Base-by-base conservation (phyloP, 2,113 vertebrate genomes). In the Pholis gunnellus region DNA sequence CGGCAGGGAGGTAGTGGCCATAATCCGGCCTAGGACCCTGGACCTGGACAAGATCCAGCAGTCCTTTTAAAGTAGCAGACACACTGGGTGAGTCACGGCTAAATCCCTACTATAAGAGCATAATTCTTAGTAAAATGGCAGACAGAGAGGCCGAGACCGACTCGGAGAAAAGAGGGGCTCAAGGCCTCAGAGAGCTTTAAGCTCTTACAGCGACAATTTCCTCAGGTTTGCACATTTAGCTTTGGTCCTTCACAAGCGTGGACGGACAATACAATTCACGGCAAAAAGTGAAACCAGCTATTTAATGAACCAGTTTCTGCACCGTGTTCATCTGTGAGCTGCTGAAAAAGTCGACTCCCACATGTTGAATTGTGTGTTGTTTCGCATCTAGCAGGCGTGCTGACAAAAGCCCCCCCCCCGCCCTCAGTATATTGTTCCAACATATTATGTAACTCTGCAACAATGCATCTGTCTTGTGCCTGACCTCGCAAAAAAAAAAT, bases 11-110 rank as follows among this genome's bases (percentile, higher is more conserved):
- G 60, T 25, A 38, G 2, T 34, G 54, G 63, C 14, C n/a, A 31
- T 5, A 50, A 50, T 61, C 75, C 6, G 60, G 46, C n/a, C 17
- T 54, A 15, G 59, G 36, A 83, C 31, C 17, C 38, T 68, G 52
- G 18, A 34, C 22, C 54, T 82, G 92, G 89, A 87, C n/a, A 1
- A 15, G 54, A 76, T 80, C 90, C 89, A 92, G 65, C 48, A 59
- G 68, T 84, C 88, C 84, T 88, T 90, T 91, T 92, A 92, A 85
- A 93, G 86, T 50, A 79, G 65, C 59, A 76, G 65, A 46, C 64
- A 67, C 29, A 68, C 15, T 0, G 59, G 9, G 3, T 79, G 80
- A 84, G 79, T 89, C 73, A 85, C 15, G 9, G 52, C 27, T 75
- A 74, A 84, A 78, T 69, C 75, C 75, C 42, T 13, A 42, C 61